Conservation (phyloP, 2,888 invertebrate genomes). For the Rotaria socialis region DNA sequence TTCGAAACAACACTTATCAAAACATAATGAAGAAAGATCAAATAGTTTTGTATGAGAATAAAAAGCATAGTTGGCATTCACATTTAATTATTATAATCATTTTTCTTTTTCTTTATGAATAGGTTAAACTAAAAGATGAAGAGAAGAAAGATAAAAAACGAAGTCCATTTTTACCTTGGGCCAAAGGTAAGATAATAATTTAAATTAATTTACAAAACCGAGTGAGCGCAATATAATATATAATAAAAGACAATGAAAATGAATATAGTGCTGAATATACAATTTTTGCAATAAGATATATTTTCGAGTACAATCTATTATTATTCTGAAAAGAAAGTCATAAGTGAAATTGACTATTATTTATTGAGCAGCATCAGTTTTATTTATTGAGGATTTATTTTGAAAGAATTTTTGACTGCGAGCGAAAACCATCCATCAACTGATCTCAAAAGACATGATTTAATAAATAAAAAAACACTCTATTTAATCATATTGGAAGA, state of each 20-base stretch:
- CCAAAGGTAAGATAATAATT: conserved; percentile 54
- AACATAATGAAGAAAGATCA: neutral
- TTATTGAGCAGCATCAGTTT: no score
- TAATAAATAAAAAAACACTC: neutral
- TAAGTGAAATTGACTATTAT: no score
- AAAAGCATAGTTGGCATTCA: neutral
- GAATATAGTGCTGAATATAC: no score
- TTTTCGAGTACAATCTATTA: no score
- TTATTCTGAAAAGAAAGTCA: no score
- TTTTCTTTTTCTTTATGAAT: neutral
- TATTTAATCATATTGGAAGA: neutral
- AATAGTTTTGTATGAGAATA: neutral
- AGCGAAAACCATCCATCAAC: neutral
- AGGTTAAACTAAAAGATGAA: conserved; percentile 21
- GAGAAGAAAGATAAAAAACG: conserved; percentile 77
- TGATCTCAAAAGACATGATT: neutral
- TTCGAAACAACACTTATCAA: neutral
- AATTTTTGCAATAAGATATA: no score
- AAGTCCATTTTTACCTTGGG: conserved; percentile 83
- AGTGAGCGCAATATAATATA: no score
- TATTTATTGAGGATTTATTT: neutral
- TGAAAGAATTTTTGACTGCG: neutral
- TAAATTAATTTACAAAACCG: no score
- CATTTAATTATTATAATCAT: neutral
- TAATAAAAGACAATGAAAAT: neutral